These are phyloP conservation scores for Hydropotes inermis DNA, from an alignment of 2,113 vertebrate species.

Conservation along the genomic window DNA sequence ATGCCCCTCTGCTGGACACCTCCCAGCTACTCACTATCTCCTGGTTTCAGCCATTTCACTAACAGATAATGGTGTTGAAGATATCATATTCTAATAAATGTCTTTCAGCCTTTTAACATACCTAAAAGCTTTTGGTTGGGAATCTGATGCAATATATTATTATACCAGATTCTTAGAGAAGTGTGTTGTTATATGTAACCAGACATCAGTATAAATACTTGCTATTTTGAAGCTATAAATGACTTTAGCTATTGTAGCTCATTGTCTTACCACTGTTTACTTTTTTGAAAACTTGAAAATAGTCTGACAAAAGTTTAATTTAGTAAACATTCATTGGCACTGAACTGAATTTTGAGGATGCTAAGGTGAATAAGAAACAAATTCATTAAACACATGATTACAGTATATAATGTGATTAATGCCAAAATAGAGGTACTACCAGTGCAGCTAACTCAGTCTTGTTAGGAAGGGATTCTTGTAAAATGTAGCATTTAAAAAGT, in stretches of 20 bases:
- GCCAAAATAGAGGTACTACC: neutral
- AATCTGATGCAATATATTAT: neutral
- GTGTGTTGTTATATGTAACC: neutral
- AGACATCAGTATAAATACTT: neutral
- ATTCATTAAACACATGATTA: neutral
- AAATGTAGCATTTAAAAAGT: neutral
- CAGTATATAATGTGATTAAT: neutral
- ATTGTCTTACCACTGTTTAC: neutral
- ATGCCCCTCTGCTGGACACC: neutral
- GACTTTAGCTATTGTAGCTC: neutral
- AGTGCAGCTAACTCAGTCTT: neutral
- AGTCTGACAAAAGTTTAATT: neutral
- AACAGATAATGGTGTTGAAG: neutral
- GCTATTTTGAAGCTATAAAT: constrained; percentile 1
- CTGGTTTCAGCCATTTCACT: neutral
- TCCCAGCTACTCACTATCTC: neutral
- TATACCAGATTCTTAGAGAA: neutral
- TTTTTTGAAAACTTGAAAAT: constrained; percentile 16
- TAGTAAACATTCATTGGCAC: neutral
- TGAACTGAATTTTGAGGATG: neutral
- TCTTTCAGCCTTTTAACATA: neutral
- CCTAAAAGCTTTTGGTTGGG: neutral
- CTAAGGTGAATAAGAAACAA: neutral
- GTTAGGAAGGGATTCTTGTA: neutral
- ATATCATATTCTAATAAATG: neutral